Percentiles rank a stretch among this genome's conserved stretches.
phyloP scores from a whole-genome alignment of 2,797 vertebrate species.

The Taeniopygia guttata region DNA sequence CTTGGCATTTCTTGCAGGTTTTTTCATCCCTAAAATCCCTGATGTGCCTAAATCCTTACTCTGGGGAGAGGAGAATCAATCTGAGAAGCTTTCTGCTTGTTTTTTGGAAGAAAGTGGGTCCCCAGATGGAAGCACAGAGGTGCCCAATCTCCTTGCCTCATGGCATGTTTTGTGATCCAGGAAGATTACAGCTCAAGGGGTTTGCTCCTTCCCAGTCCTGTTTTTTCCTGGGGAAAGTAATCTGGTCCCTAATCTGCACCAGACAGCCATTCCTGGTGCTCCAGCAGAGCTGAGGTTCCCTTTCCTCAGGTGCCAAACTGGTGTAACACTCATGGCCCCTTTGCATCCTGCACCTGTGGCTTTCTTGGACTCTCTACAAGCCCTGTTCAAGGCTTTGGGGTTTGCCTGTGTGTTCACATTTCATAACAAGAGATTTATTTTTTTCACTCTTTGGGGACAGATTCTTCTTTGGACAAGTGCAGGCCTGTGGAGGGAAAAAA shows the following conservation, averaged over 20 bases:
- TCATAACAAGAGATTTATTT: neutral
- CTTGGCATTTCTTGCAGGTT: neutral
- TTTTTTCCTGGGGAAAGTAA: neutral
- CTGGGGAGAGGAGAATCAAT: neutral
- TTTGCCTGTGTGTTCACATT: neutral
- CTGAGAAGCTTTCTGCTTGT: neutral
- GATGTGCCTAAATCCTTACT: neutral
- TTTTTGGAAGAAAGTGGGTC: neutral
- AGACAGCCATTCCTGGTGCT: neutral
- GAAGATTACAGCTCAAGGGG: neutral
- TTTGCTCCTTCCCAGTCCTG: neutral
- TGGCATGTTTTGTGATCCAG: neutral
- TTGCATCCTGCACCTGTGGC: neutral
- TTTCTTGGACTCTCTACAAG: neutral
- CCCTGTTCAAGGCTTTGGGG: neutral
- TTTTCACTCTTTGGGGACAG: neutral
- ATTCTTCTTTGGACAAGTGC: neutral
- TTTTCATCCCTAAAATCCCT: neutral
- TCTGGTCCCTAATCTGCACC: neutral
- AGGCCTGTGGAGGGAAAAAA: neutral
- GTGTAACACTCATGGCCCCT: rapidly evolving
- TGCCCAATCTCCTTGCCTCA: neutral
- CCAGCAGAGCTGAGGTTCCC: neutral
- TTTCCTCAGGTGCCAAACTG: neutral
- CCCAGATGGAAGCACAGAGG: neutral